A percentile compares a stretch with the other conserved stretches of the same genome.
These are phyloP conservation scores for Planiliza haematocheilus DNA, from an alignment of 2,113 vertebrate genomes.

Conservation along the genomic window DNA sequence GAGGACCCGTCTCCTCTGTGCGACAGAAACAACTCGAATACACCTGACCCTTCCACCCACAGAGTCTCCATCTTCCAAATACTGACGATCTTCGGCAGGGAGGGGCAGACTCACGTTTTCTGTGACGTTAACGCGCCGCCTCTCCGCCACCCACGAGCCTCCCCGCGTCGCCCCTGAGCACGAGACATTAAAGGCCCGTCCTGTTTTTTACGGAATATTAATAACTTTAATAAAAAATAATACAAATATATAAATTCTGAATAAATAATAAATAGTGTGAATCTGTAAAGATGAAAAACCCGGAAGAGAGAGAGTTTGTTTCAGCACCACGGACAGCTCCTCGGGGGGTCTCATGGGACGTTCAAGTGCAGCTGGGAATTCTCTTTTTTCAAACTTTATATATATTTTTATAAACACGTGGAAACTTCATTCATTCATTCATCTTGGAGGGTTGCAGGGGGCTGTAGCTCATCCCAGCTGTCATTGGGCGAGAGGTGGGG, in stretches of 20 bases:
- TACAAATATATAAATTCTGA: background rate
- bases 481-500: too few relatives aligned
- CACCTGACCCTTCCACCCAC: background rate
- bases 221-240: too few relatives aligned
- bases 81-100: constrained; percentile 52
- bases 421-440: too few relatives aligned
- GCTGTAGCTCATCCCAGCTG: too few relatives aligned
- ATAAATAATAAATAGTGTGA: background rate
- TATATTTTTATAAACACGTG: too few relatives aligned
- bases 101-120: background rate
- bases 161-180: constrained; percentile 7
- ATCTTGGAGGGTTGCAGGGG: too few relatives aligned
- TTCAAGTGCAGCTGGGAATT: constrained; percentile 8
- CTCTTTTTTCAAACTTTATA: background rate
- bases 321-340: constrained; percentile 69
- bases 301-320: background rate
- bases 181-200: constrained; percentile 11
- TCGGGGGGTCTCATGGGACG: background rate
- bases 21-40: too few relatives aligned
- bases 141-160: too few relatives aligned
- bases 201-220: background rate
- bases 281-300: background rate
- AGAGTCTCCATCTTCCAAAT: rapidly evolving
- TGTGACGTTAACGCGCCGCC: constrained; percentile 49
- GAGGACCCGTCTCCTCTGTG: too few relatives aligned